These are phyloP conservation scores for Clostera curtula DNA, from an alignment of 2,888 invertebrate genomes.

Conservation along the genomic window DNA sequence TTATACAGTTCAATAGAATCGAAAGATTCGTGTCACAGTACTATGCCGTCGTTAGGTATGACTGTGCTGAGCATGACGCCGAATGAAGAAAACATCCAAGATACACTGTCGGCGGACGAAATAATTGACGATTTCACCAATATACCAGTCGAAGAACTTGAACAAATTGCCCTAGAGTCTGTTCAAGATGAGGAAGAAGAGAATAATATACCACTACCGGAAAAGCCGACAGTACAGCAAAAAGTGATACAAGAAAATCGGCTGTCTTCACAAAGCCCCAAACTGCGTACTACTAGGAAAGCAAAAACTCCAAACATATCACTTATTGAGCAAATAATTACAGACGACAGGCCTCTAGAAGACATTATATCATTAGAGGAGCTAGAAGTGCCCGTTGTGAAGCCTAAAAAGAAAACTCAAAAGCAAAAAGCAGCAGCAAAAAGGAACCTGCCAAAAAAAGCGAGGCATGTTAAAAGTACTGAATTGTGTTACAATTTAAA, in stretches of 20 bases:
- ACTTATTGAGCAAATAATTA: slow-evolving; percentile 59
- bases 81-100: slow-evolving; percentile 18
- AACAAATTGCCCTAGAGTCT: slow-evolving; percentile 53
- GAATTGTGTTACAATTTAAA: slow-evolving; percentile 27
- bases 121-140: slow-evolving; percentile 54
- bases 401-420: slow-evolving; percentile 25
- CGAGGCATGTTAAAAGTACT: slow-evolving; percentile 15
- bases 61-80: slow-evolving; percentile 52
- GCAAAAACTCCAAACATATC: slow-evolving; percentile 54
- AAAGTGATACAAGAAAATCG: slow-evolving; percentile 29
- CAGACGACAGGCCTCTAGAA: slow-evolving; percentile 56
- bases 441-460: slow-evolving; percentile 24
- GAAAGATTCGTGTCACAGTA: slow-evolving; percentile 35
- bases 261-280: slow-evolving; percentile 33
- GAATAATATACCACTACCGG: slow-evolving; percentile 15
- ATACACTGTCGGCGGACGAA: slow-evolving; percentile 33
- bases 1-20: slow-evolving; percentile 69
- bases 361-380: slow-evolving; percentile 59
- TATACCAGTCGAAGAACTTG: slow-evolving; percentile 59
- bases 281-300: slow-evolving; percentile 31
- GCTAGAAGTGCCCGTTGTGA: slow-evolving; percentile 37
- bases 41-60: slow-evolving; percentile 55
- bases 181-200: slow-evolving; percentile 28
- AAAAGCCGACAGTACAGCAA: slow-evolving; percentile 28
- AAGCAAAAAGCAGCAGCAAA: slow-evolving; percentile 25